Conservation (phyloP, 2,888 invertebrate genomes). For the Lasioglossum zephyrum region DNA sequence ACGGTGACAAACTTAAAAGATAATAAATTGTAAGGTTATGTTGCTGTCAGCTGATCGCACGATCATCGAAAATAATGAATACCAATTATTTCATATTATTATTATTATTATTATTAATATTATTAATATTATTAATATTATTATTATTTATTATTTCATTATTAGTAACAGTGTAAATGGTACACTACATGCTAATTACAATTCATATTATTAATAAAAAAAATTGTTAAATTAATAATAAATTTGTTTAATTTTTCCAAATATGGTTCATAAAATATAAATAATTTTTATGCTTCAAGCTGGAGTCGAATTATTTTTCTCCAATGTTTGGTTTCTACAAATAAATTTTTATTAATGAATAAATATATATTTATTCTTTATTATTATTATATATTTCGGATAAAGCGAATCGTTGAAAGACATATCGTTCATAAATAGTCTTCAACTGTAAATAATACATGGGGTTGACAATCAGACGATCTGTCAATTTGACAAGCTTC, state of each 20-base stretch:
- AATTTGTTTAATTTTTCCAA: not conserved
- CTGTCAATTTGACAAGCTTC: constrained; percentile 60
- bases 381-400: no score
- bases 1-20: not conserved
- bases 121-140: no score
- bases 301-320: not conserved
- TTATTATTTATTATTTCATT: no score
- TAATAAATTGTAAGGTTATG: constrained; percentile 10
- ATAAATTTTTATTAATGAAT: not conserved
- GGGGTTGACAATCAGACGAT: constrained; percentile 18
- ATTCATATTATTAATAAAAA: not conserved
- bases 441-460: not conserved
- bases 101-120: no score
- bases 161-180: not conserved
- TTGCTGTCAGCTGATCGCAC: constrained; percentile 32
- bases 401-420: no score
- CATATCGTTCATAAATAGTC: not conserved
- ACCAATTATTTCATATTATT: not conserved
- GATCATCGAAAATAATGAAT: not conserved
- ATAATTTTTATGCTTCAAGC: not conserved
- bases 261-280: not conserved
- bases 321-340: not conserved
- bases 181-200: not conserved
- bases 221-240: not conserved
- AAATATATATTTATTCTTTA: not conserved